A percentile compares a stretch with the other conserved stretches of the same genome.
Conservation (phyloP, 2,797 vertebrate genomes). For the Petrocephalus schoutedeni region DNA sequence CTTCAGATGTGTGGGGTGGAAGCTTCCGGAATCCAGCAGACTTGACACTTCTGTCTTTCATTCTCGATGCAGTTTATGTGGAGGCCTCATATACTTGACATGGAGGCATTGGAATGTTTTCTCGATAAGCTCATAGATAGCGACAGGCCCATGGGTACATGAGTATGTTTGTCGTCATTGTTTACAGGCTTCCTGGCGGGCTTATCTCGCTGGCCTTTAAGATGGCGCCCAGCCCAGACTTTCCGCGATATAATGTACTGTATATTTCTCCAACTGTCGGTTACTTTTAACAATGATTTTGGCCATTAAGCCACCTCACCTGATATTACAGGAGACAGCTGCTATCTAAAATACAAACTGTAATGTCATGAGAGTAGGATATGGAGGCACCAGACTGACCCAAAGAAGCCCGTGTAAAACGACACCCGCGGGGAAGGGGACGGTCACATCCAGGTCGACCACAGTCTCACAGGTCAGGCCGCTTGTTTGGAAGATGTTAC, state of each 20-base stretch:
- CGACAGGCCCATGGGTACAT: background rate
- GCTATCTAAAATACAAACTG: background rate
- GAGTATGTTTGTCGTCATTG: background rate
- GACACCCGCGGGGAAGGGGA: background rate
- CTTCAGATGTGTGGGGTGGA: background rate
- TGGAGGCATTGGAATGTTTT: background rate
- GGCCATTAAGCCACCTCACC: background rate
- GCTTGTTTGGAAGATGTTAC: background rate
- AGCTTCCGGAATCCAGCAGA: background rate
- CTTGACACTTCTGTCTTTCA: background rate
- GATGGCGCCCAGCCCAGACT: background rate
- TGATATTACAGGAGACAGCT: background rate
- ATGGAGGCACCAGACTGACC: background rate
- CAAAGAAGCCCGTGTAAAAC: background rate
- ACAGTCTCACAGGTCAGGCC: background rate
- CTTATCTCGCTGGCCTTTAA: background rate
- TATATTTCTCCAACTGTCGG: background rate
- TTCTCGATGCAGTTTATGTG: background rate
- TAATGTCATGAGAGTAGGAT: no score
- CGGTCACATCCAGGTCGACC: background rate
- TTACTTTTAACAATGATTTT: background rate
- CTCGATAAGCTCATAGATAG: background rate
- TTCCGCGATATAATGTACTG: background rate
- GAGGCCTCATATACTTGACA: background rate
- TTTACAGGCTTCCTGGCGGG: background rate